Conservation (phyloP, 2,113 vertebrate genomes). For the Pseudolaguvia tuberculata region DNA sequence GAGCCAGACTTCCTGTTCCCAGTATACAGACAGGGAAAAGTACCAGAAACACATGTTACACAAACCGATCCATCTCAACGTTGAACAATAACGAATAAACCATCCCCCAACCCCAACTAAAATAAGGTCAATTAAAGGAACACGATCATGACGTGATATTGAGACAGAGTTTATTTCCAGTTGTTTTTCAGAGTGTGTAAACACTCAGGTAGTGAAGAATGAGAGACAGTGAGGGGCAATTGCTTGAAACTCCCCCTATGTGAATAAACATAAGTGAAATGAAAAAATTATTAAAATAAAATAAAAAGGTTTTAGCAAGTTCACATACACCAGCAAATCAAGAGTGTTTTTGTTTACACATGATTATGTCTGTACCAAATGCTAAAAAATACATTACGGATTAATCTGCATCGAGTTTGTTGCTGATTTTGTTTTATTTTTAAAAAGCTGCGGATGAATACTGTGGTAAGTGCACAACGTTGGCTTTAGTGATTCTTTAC, state of each 20-base stretch:
- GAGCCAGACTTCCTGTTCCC: too few species aligned
- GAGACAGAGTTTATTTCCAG: slow-evolving; percentile 12
- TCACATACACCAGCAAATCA: neutral
- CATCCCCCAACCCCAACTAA: too few species aligned
- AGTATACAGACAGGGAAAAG: neutral
- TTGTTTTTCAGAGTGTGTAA: neutral
- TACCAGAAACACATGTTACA: neutral
- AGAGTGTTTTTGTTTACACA: neutral
- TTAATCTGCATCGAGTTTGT: too few species aligned
- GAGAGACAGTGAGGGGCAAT: too few species aligned
- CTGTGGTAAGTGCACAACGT: slow-evolving; percentile 23
- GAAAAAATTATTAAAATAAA: neutral
- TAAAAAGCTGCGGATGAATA: neutral
- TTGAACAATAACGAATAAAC: neutral
- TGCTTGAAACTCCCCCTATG: slow-evolving; percentile 39
- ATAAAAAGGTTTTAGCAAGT: neutral
- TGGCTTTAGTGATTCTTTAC: slow-evolving; percentile 22
- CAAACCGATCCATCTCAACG: neutral
- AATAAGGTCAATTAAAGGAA: neutral
- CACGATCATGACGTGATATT: neutral
- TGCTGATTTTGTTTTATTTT: too few species aligned
- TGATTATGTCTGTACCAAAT: slow-evolving; percentile 18
- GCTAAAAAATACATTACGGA: too few species aligned
- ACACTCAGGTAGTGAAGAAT: slow-evolving; percentile 2
- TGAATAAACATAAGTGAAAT: neutral